Percentiles rank a stretch among this genome's conserved stretches.
These are phyloP conservation scores for Pseudochaenichthys georgianus DNA, from an alignment of 2,797 vertebrate species.

Conservation along the genomic window DNA sequence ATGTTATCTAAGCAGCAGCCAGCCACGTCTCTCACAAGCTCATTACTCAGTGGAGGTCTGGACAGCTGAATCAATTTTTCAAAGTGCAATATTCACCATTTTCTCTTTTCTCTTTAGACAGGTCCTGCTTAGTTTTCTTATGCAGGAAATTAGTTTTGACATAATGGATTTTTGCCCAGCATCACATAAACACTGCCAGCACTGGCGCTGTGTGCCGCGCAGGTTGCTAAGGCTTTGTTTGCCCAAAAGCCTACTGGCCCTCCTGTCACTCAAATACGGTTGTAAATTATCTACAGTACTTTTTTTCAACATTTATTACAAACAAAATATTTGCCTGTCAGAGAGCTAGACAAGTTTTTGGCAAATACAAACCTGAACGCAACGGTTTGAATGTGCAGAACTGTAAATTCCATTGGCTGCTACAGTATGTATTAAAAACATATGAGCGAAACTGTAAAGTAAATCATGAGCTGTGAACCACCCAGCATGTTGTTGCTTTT, in stretches of 20 bases:
- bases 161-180: slow-evolving; percentile 86
- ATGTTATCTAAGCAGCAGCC: slow-evolving; percentile 72
- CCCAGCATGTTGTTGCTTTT: slow-evolving; percentile 36
- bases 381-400: slow-evolving; percentile 22
- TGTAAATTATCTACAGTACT: slow-evolving; percentile 61
- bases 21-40: slow-evolving; percentile 51
- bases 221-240: slow-evolving; percentile 75
- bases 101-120: slow-evolving; percentile 81
- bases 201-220: slow-evolving; percentile 60
- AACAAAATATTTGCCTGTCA: slow-evolving; percentile 42
- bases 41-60: slow-evolving; percentile 79
- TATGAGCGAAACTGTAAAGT: slow-evolving; percentile 14
- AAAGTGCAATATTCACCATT: slow-evolving; percentile 82
- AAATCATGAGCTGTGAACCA: slow-evolving; percentile 25
- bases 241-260: slow-evolving; percentile 60
- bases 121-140: slow-evolving; percentile 83
- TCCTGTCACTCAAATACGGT: slow-evolving; percentile 65
- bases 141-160: slow-evolving; percentile 88
- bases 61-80: slow-evolving; percentile 79
- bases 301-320: slow-evolving; percentile 32
- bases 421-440: slow-evolving; percentile 19
- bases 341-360: slow-evolving; percentile 6
- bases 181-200: slow-evolving; percentile 80
- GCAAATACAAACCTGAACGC: neutral
- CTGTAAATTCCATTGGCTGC: slow-evolving; percentile 3